These are phyloP conservation scores for Peromyscus maniculatus DNA, from an alignment of 2,113 vertebrate genomes.

Conservation along the genomic window DNA sequence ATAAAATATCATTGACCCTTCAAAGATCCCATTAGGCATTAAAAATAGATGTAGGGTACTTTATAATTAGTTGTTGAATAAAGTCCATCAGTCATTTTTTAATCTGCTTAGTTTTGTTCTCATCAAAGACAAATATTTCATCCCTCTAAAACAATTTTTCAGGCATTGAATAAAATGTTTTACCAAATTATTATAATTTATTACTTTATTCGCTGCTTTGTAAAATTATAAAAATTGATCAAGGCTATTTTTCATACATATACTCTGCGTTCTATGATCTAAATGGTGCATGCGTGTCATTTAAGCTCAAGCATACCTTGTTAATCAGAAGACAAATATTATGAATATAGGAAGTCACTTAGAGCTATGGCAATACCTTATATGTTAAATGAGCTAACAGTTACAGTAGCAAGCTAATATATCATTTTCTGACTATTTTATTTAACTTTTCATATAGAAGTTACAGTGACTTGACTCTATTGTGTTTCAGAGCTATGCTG, in stretches of 20 bases:
- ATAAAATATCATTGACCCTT: slow-evolving; percentile 74
- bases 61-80: slow-evolving; percentile 73
- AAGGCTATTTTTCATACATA: slow-evolving; percentile 28
- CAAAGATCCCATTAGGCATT: slow-evolving; percentile 62
- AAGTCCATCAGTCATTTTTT: slow-evolving; percentile 69
- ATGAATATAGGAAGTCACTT: background rate
- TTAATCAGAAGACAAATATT: slow-evolving; percentile 10
- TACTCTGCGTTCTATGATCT: background rate
- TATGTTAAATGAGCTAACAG: background rate
- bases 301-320: background rate
- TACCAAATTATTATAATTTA: slow-evolving; percentile 28
- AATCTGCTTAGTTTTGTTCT: slow-evolving; percentile 63
- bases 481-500: background rate
- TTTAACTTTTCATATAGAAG: slow-evolving; percentile 15
- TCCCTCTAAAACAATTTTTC: slow-evolving; percentile 41
- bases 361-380: background rate
- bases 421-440: background rate
- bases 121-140: slow-evolving; percentile 51
- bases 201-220: slow-evolving; percentile 24
- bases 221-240: slow-evolving; percentile 45
- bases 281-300: background rate
- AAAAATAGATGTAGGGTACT: slow-evolving; percentile 57
- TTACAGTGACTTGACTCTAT: background rate
- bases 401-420: background rate
- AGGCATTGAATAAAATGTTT: slow-evolving; percentile 57